A percentile compares a stretch with the other conserved stretches of the same genome.
phyloP scores from a whole-genome alignment of 35 echinoderm and acorn worm genomes.

The Acanthaster planci region DNA sequence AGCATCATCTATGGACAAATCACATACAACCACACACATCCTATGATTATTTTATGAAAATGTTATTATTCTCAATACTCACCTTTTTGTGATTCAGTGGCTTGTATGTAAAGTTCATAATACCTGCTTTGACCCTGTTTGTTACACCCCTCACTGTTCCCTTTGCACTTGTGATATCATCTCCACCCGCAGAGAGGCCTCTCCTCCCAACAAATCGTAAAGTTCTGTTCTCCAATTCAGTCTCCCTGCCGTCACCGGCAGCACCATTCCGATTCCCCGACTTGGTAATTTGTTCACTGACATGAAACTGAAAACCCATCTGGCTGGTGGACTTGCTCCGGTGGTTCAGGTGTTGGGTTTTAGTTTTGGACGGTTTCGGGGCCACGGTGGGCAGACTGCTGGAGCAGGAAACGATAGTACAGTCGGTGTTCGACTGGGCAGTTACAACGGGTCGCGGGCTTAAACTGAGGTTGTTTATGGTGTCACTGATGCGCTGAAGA shows the following conservation, averaged over 20 bases:
- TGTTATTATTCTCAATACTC: constrained; percentile 33
- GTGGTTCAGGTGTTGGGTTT: background rate
- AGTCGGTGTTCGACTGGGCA: too few species aligned
- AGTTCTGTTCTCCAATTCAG: constrained; percentile 79
- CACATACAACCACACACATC: too few species aligned
- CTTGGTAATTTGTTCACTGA: background rate
- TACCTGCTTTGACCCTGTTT: constrained; percentile 89
- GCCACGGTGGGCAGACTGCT: background rate
- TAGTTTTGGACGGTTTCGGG: constrained; percentile 4
- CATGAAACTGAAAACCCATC: constrained; percentile 7
- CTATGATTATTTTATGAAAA: too few species aligned
- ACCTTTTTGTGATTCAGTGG: constrained; percentile 74
- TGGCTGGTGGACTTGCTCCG: background rate
- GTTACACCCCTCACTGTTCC: constrained; percentile 87
- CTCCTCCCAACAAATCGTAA: constrained; percentile 82
- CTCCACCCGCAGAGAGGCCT: constrained; percentile 71
- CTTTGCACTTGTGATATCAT: constrained; percentile 80
- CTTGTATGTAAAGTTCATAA: constrained; percentile 90
- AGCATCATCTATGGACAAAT: too few species aligned
- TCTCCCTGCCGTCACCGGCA: background rate
- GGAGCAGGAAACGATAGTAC: background rate
- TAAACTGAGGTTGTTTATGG: background rate
- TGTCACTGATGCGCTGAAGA: background rate
- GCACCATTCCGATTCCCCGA: background rate
- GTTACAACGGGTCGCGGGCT: background rate